Evolutionary conservation across 2,113 vertebrate genomes (phyloP).

Genomic region (Amblyopsis rosae): DNA sequence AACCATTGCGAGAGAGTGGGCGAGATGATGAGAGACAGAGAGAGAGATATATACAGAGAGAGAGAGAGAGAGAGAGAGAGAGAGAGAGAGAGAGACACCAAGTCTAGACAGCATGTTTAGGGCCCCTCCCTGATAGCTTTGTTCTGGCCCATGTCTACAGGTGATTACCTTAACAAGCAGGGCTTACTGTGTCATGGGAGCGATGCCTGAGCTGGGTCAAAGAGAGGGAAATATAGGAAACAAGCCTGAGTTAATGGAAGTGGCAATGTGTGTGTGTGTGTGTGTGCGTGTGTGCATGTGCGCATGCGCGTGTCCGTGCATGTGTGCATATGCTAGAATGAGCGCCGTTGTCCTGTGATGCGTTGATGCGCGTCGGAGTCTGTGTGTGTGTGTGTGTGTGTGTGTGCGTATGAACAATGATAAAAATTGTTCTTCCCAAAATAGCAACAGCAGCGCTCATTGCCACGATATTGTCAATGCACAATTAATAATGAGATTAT

Average conservation of each 20-base stretch:
- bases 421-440: slow-evolving; percentile 9
- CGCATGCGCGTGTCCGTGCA: not conserved
- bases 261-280: not conserved
- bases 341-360: not conserved
- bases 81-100: slow-evolving; percentile 63
- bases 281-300: too few species aligned
- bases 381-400: slow-evolving; percentile 3
- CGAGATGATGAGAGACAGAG: slow-evolving; percentile 4
- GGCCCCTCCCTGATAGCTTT: slow-evolving; percentile 76
- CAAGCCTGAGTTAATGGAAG: not conserved
- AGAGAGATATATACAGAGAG: slow-evolving; percentile 27
- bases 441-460: slow-evolving; percentile 21
- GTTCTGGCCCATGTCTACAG: slow-evolving; percentile 76
- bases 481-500: slow-evolving; percentile 37
- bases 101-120: slow-evolving; percentile 78
- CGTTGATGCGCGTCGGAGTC: not conserved
- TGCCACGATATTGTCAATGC: slow-evolving; percentile 48
- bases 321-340: not conserved
- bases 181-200: slow-evolving; percentile 42
- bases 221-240: slow-evolving; percentile 35
- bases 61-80: slow-evolving; percentile 44
- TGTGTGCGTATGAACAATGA: slow-evolving; percentile 7
- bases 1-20: slow-evolving; percentile 15
- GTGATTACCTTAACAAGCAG: slow-evolving; percentile 75
- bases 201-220: slow-evolving; percentile 47